Conservation (phyloP, 2,888 invertebrate genomes). For the Terebella lapidaria region DNA sequence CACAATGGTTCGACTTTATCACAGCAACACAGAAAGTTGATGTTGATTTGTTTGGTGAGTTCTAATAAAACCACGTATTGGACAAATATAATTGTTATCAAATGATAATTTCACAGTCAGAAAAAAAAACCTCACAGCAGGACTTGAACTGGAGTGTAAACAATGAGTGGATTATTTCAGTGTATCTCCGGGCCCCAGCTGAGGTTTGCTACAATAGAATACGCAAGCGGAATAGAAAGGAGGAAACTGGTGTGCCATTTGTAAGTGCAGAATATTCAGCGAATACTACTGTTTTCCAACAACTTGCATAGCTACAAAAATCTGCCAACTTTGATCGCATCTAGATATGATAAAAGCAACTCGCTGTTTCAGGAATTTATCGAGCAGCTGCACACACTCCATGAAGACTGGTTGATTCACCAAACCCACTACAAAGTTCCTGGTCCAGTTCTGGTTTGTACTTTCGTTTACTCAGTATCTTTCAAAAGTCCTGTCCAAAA, state of each 20-base stretch:
- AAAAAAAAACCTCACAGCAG: too few relatives aligned
- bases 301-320: not conserved
- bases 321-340: too few relatives aligned
- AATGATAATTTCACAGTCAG: too few relatives aligned
- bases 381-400: slow-evolving; percentile 70
- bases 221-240: slow-evolving; percentile 69
- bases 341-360: too few relatives aligned
- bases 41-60: slow-evolving; percentile 77
- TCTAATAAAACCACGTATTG: too few relatives aligned
- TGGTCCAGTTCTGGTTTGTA: slow-evolving; percentile 37
- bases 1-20: slow-evolving; percentile 83
- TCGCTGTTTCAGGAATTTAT: slow-evolving; percentile 62
- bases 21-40: slow-evolving; percentile 67
- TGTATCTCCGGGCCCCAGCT: slow-evolving; percentile 73
- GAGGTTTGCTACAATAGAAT: slow-evolving; percentile 72
- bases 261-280: slow-evolving; percentile 26
- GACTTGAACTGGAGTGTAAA: too few relatives aligned
- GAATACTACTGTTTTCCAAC: not conserved
- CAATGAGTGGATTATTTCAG: too few relatives aligned
- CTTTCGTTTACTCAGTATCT: too few relatives aligned
- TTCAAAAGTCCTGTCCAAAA: too few relatives aligned
- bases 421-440: slow-evolving; percentile 29
- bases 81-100: too few relatives aligned
- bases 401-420: slow-evolving; percentile 60
- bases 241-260: slow-evolving; percentile 75